Evolutionary conservation across 2,113 vertebrate species (phyloP).

Genomic region (Anolis sagrei): DNA sequence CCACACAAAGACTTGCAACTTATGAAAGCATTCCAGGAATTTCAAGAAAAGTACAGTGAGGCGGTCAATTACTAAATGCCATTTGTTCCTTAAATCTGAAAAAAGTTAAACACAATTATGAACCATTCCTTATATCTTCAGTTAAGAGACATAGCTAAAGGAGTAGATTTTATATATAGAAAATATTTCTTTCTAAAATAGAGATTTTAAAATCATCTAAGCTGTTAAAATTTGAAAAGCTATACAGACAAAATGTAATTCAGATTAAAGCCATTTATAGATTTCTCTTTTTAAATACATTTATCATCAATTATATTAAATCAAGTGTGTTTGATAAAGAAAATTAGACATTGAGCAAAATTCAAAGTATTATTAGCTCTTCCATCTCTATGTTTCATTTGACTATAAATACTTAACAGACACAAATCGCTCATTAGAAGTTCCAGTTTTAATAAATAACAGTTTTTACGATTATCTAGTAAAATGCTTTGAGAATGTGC

Average conservation of each 20-base stretch:
- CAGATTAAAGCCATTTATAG: not conserved
- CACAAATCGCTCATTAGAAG: not conserved
- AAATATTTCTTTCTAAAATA: slow-evolving; percentile 16
- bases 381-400: slow-evolving; percentile 14
- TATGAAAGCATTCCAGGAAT: slow-evolving; percentile 96
- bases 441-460: not conserved
- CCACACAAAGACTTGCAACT: slow-evolving; percentile 96
- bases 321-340: slow-evolving; percentile 25
- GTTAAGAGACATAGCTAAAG: slow-evolving; percentile 17
- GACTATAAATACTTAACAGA: not conserved
- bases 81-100: slow-evolving; percentile 93
- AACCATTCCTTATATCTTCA: slow-evolving; percentile 23
- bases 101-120: slow-evolving; percentile 36
- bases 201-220: not conserved
- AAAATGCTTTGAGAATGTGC: not conserved
- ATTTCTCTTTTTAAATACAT: not conserved
- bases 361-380: slow-evolving; percentile 25
- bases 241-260: not conserved
- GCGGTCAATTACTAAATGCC: slow-evolving; percentile 96
- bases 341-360: slow-evolving; percentile 4
- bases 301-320: not conserved
- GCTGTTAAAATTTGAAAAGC: not conserved
- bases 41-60: slow-evolving; percentile 96
- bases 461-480: not conserved
- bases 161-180: not conserved